Evolutionary conservation across 1,140 invertebrate genomes (phyloP).

Genomic region (Orius insidiosus): DNA sequence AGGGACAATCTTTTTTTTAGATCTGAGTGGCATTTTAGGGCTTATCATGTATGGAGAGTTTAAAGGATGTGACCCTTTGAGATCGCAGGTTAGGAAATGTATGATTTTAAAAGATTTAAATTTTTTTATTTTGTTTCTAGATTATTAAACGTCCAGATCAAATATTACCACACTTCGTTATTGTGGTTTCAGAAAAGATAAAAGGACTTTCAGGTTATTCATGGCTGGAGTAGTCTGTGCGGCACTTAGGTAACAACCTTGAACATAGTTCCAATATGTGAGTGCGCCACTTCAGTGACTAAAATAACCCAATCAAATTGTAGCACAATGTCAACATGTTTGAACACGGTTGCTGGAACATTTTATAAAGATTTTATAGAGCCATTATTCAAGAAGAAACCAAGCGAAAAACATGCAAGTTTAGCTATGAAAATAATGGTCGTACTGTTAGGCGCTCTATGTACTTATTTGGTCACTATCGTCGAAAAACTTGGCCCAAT

Average conservation of each 20-base stretch:
- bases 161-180: slow-evolving; percentile 41
- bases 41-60: too few relatives aligned
- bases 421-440: slow-evolving; percentile 37
- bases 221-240: slow-evolving; percentile 50
- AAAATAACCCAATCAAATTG: not conserved
- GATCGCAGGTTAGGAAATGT: too few relatives aligned
- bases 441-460: slow-evolving; percentile 35
- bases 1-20: too few relatives aligned
- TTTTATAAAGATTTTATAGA: slow-evolving; percentile 44
- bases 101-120: too few relatives aligned
- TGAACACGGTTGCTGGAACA: slow-evolving; percentile 47
- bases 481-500: slow-evolving; percentile 31
- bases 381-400: slow-evolving; percentile 24
- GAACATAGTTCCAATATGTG: not conserved
- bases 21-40: too few relatives aligned
- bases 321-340: slow-evolving; percentile 43
- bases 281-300: not conserved
- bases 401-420: slow-evolving; percentile 28
- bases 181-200: slow-evolving; percentile 36
- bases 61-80: not conserved
- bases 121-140: slow-evolving; percentile 10
- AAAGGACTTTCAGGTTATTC: slow-evolving; percentile 45
- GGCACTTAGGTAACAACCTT: slow-evolving; percentile 33
- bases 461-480: slow-evolving; percentile 35
- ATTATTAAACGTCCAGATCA: slow-evolving; percentile 30